phyloP scores from a whole-genome alignment of 2,888 invertebrate genomes.

The Trimorus sp. region DNA sequence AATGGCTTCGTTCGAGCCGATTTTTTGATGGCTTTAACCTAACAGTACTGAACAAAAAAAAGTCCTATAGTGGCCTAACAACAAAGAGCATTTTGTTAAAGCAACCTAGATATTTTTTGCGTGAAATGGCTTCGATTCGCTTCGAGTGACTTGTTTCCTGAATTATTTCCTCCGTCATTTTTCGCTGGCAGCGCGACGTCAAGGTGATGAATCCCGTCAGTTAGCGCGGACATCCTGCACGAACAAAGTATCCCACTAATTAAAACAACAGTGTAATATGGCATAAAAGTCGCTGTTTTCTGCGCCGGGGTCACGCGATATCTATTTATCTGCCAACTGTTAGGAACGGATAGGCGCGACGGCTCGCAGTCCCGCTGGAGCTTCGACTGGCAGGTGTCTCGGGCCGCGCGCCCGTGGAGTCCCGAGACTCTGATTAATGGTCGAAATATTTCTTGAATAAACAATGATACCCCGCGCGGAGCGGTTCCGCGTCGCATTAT shows the following conservation, averaged over 20 bases:
- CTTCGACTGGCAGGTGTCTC: conserved; percentile 68
- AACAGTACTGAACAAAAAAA: too few species aligned
- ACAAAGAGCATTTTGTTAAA: too few species aligned
- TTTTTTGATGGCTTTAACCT: too few species aligned
- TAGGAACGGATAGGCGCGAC: conserved; percentile 66
- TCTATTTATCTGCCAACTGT: conserved; percentile 70
- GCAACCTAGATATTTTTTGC: too few species aligned
- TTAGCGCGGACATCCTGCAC: conserved; percentile 64
- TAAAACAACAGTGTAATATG: conserved; percentile 70
- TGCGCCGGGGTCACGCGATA: conserved; percentile 57
- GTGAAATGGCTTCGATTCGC: too few species aligned
- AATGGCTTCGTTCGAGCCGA: too few species aligned
- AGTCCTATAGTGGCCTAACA: too few species aligned
- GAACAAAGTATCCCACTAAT: conserved; percentile 72
- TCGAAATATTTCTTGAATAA: conserved; percentile 78
- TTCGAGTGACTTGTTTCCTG: too few species aligned
- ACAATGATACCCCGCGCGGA: conserved; percentile 74
- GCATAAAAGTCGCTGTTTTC: conserved; percentile 60
- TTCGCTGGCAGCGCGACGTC: conserved; percentile 41
- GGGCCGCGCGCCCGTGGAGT: conserved; percentile 54
- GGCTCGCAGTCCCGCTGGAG: conserved; percentile 64
- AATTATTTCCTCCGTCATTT: conserved; percentile 21
- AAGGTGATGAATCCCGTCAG: conserved; percentile 68
- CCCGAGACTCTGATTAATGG: conserved; percentile 77
- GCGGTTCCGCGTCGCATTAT: conserved; percentile 55